Evolutionary conservation across 1,140 invertebrate genomes (phyloP), one percentile per base, ranked within the genome.

Genomic region (Euwallacea similis): DNA sequence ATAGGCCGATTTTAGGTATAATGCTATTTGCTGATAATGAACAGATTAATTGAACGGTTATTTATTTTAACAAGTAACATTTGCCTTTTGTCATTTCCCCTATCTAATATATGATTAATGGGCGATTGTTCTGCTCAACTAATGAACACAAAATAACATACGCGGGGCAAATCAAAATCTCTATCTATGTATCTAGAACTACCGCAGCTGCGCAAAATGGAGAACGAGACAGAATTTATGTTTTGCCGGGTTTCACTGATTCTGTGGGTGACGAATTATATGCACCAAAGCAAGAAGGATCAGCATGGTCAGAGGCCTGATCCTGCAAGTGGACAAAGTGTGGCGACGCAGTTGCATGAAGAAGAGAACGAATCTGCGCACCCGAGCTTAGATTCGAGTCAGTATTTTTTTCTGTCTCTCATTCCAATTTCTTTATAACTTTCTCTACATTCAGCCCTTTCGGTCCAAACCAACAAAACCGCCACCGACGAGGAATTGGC

Each of bases 191-290:
- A 33, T 83, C 65, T 77, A 86, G 86, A 88, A 76, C 79, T 89
- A 69, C 87, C 88, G 60, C 82, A 86, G 9, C 83, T 84, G 46
- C 79, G 82, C 66, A 83, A 81, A 73, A 83, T 81, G 54, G 85
- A 86, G 74, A 81, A 87, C 75, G 86, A 92, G 77, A 89, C 85
- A 82, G 87, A 90, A 85, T 87, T 87, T 82, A 81, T 88, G 42
- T 76, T 91, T 72, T 93, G 91, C 76, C 87, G 94, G 79, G 93
- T 96, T 41, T 89, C 89, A 16, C 84, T 96, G 8, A 93, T 97
- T 47, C 94, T 94, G 83, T 97, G 94, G 94, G 84, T 96, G 0
- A 90, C 93, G 0, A 93, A 87, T 75, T 95, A 92, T 76, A 92
- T 91, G 2, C 92, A 95, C 54, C 78, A 79, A 54, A 67, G 71